Evolutionary conservation across 1,140 invertebrate species (phyloP), one percentile per base, ranked within the genome.

Genomic region (Saccostrea cuccullata): DNA sequence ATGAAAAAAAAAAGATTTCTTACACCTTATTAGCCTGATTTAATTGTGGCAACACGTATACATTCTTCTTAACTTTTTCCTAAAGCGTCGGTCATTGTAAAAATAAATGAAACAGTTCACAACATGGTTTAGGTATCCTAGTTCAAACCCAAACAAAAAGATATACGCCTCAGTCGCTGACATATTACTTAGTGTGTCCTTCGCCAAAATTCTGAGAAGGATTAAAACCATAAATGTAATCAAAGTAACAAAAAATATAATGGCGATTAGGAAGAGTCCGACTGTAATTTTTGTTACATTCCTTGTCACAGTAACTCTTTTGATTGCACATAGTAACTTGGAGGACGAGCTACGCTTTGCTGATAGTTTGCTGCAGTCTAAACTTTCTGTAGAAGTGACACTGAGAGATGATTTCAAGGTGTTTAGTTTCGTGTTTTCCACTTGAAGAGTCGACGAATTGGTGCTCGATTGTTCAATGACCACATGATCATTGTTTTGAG

Each of bases 71-170:
- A 84, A 55, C 56, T 84, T 47, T 15, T 84, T 84, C 26, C 82
- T 84, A 26, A 84, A 84, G n/a, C 82, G 82, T 36, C 55, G 9
- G 20, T 84, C 82, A 84, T 56, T 84, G 56, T 84, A 84, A 26
- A 84, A 84, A 55, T 84, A 84, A 36, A 84, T 84, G 55, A 84
- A 84, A 56, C 82, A 56, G 23, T 84, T 84, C 9, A 84, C 82
- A 84, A 84, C 82, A 84, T 84, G 82, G 23, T 84, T 84, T 6
- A 84, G n/a, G 55, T 84, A 84, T 84, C 82, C 82, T 8, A 84
- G 55, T n/a, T 84, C 82, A 84, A 56, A 84, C 8, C 47, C 82
- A 30, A 84, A 84, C 26, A 84, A 40, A 40, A 84, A 84, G 11
- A 84, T 84, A n/a, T 56, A 84, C 12, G 82, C 47, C 26, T 84